Conservation (phyloP, 2,797 vertebrate genomes). For the Echeneis naucrates region DNA sequence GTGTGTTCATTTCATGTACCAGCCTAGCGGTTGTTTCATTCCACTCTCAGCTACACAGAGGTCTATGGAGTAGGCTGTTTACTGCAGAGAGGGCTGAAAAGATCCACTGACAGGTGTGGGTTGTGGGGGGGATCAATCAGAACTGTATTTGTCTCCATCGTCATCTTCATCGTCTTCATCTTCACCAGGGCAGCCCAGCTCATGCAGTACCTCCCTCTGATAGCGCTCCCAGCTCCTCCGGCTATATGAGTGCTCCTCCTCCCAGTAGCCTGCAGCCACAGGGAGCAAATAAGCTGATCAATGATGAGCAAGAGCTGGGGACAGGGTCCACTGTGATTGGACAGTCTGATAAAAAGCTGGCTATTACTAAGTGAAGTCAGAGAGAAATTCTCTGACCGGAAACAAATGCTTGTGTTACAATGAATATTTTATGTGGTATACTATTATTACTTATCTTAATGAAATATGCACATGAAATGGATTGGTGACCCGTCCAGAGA, state of each 20-base stretch:
- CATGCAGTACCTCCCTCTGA: constrained; percentile 82
- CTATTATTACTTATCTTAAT: too few species aligned
- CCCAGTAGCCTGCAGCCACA: constrained; percentile 76
- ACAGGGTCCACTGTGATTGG: too few species aligned
- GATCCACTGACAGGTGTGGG: constrained; percentile 19
- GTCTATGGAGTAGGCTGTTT: constrained; percentile 22
- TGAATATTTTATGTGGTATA: too few species aligned
- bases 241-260: constrained; percentile 85
- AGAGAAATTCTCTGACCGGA: too few species aligned
- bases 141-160: constrained; percentile 75
- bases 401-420: too few species aligned
- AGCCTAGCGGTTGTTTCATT: neutral
- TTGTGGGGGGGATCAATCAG: constrained; percentile 69
- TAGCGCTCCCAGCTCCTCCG: constrained; percentile 87
- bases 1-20: neutral
- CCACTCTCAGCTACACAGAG: constrained; percentile 51
- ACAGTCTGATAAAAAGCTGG: too few species aligned
- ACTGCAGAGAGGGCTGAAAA: constrained; percentile 30
- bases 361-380: too few species aligned
- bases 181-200: constrained; percentile 77
- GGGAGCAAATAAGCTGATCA: neutral
- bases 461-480: too few species aligned
- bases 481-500: too few species aligned
- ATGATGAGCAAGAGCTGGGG: neutral
- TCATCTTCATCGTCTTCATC: constrained; percentile 55